These are phyloP conservation scores for Phrynocephalus vlangalii DNA, from an alignment of 2,797 vertebrate genomes.

Conservation along the genomic window DNA sequence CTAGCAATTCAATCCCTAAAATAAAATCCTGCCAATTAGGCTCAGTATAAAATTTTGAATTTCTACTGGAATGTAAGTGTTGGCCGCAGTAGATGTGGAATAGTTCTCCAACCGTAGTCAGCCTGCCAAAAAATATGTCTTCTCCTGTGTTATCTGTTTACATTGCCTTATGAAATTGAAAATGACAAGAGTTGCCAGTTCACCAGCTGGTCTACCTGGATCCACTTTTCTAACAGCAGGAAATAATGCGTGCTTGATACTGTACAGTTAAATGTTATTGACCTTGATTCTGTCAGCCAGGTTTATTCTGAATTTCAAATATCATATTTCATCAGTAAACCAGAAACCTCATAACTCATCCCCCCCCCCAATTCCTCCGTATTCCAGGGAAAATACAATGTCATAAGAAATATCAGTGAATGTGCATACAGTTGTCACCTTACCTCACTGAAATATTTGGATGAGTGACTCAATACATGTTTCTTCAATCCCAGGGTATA, in stretches of 20 bases:
- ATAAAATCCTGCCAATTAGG: not conserved
- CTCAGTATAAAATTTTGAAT: not conserved
- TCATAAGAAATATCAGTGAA: not conserved
- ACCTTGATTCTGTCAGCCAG: not conserved
- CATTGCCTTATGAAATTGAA: not conserved
- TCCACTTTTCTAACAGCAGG: not conserved
- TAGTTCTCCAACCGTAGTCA: not conserved
- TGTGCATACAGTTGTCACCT: not conserved
- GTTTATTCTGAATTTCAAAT: constrained; percentile 7
- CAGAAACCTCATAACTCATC: not conserved
- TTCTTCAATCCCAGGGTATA: not conserved
- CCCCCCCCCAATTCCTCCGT: not conserved
- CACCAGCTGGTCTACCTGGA: not conserved
- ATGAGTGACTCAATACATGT: not conserved
- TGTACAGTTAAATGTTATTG: not conserved
- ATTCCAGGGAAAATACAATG: not conserved
- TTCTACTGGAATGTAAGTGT: constrained; percentile 1
- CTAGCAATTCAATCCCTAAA: not conserved
- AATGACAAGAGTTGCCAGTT: not conserved
- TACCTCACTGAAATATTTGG: not conserved
- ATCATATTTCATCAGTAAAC: not conserved
- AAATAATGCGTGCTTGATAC: not conserved
- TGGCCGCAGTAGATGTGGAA: not conserved
- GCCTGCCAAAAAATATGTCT: not conserved
- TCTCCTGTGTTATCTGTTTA: not conserved